Conservation (phyloP, 2,113 vertebrate genomes). For the Solenodon paradoxus region DNA sequence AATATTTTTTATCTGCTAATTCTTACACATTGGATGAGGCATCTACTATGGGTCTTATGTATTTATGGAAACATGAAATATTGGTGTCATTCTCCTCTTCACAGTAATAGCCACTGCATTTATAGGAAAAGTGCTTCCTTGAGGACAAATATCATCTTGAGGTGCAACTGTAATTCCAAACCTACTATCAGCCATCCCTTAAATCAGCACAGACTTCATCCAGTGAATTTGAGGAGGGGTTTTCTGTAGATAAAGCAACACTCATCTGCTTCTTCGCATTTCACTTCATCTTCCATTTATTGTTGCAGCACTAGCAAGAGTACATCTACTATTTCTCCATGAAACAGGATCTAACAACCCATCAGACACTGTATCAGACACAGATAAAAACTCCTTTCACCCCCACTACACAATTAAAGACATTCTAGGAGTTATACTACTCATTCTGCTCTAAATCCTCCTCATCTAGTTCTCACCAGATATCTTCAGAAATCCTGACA, state of each 20-base stretch:
- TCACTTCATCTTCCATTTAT: background rate
- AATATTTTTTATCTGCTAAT: background rate
- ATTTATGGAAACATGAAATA: background rate
- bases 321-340: background rate
- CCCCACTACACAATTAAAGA: background rate
- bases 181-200: background rate
- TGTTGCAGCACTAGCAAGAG: background rate
- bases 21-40: background rate
- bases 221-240: background rate
- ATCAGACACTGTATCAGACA: background rate
- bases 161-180: background rate
- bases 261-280: background rate
- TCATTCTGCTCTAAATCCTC: background rate
- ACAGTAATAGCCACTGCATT: background rate
- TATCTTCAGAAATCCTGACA: slow-evolving; percentile 2
- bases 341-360: background rate
- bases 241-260: background rate
- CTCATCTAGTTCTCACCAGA: background rate
- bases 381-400: background rate
- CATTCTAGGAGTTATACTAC: background rate
- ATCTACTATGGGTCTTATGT: too few relatives aligned
- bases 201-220: background rate
- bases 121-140: background rate
- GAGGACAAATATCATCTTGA: background rate
- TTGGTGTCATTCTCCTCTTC: background rate